phyloP scores from a whole-genome alignment of 2,797 vertebrate species.

The Falco columbarius region DNA sequence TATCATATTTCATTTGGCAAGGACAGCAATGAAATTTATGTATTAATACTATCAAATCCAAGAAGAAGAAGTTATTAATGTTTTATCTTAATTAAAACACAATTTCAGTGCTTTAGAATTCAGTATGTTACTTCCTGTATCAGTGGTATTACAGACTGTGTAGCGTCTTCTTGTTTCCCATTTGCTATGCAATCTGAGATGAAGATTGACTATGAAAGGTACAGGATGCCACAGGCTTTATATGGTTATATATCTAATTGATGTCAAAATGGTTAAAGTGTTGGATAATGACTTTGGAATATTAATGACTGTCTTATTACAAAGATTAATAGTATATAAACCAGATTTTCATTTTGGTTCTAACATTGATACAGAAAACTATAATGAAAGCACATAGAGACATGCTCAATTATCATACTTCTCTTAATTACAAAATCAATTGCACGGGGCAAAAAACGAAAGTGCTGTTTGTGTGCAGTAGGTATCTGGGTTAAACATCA shows the following conservation, averaged over 20 bases:
- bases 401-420: neutral
- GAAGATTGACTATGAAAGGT: slow-evolving; percentile 37
- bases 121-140: neutral
- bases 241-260: slow-evolving; percentile 55
- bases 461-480: neutral
- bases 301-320: slow-evolving; percentile 14
- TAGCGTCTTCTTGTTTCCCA: neutral
- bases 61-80: slow-evolving; percentile 9
- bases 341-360: neutral
- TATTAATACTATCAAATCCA: slow-evolving; percentile 37
- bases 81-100: slow-evolving; percentile 51
- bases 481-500: neutral
- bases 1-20: slow-evolving; percentile 46
- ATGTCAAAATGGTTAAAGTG: slow-evolving; percentile 33
- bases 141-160: neutral
- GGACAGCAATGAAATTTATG: slow-evolving; percentile 23
- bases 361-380: neutral
- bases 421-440: neutral
- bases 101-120: slow-evolving; percentile 19
- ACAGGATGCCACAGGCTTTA: slow-evolving; percentile 37
- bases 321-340: slow-evolving; percentile 25
- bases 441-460: neutral
- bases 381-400: neutral
- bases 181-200: slow-evolving; percentile 22
- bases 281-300: neutral